Base-by-base conservation (phyloP, 2,797 vertebrate species). In the Cryptoprocta ferox region DNA sequence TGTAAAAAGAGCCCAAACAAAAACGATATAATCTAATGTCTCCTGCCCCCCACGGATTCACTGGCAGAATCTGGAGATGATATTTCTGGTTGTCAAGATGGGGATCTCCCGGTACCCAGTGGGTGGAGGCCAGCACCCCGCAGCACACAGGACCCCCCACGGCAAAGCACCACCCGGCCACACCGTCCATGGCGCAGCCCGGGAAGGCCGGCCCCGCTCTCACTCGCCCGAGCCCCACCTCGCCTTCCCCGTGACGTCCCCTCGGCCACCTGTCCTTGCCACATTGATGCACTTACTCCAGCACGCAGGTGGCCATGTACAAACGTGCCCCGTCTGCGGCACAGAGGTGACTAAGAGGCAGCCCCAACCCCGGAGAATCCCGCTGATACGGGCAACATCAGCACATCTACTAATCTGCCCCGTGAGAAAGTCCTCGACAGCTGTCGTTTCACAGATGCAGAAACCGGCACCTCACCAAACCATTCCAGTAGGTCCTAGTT, bases 121-220 rank as follows among this genome's bases (percentile, higher is more conserved):
- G 1, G 12, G 28, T 0, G 11, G 35, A 14, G 6, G 30, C 28
- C 12, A 8, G 35, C 8, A 42, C 1, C 37, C n/a, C 3, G 2
- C 13, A 10, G 13, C 1, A 1, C 32, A 5, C 28, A 8, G 48
- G 35, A 1, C 0, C 35, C 45, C n/a, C 48, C 56, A 9, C 0
- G 3, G 1, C 71, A n/a, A 15, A 39, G 26, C 0, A 1, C 8
- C 1, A 0, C 6, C 6, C 0, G 3, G n/a, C 32, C 45, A 26
- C 8, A 13, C 3, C 9, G 2, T 10, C 82, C 9, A 3, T 5
- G 14, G 28, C 0, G 2, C 4, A 2, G 24, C 18, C 18, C 4
- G 9, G 24, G 59, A 35, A 13, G 6, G 9, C 37, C 14, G 0
- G 10, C 6, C n/a, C 21, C 6, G 19, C 21, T 1, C 56, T 24